Conservation (phyloP, 2,113 vertebrate genomes). For the Progne subis region DNA sequence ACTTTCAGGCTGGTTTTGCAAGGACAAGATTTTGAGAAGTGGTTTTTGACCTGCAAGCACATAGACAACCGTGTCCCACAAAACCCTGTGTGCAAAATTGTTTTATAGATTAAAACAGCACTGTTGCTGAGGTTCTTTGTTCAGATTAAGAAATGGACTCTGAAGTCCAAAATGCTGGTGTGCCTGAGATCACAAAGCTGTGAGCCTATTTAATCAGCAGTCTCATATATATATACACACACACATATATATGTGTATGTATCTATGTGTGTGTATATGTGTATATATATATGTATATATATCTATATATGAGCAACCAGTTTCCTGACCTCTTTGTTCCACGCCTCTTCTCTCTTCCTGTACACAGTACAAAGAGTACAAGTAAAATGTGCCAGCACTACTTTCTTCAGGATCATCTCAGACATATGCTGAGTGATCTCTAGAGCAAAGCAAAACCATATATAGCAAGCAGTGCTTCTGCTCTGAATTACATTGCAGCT, state of each 20-base stretch:
- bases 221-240: no score
- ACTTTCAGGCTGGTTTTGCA: not conserved
- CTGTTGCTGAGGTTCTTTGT: not conserved
- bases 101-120: not conserved
- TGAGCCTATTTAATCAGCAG: not conserved
- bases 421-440: constrained; percentile 6
- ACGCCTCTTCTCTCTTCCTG: not conserved
- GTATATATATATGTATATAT: no score
- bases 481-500: not conserved
- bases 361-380: not conserved
- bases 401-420: constrained; percentile 10
- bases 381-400: constrained; percentile 12
- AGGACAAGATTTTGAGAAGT: not conserved
- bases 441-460: not conserved
- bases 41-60: not conserved
- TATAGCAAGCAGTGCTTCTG: not conserved
- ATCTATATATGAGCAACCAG: not conserved
- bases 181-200: not conserved
- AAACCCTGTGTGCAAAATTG: not conserved
- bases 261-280: no score
- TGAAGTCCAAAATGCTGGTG: not conserved
- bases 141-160: not conserved
- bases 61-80: rapidly evolving
- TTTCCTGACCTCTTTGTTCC: constrained; percentile 13
- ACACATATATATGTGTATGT: no score